Percentiles rank a stretch among this genome's conserved stretches.
Evolutionary conservation across 2,113 vertebrate species (phyloP).

Genomic region (Orientallactaga bullata): DNA sequence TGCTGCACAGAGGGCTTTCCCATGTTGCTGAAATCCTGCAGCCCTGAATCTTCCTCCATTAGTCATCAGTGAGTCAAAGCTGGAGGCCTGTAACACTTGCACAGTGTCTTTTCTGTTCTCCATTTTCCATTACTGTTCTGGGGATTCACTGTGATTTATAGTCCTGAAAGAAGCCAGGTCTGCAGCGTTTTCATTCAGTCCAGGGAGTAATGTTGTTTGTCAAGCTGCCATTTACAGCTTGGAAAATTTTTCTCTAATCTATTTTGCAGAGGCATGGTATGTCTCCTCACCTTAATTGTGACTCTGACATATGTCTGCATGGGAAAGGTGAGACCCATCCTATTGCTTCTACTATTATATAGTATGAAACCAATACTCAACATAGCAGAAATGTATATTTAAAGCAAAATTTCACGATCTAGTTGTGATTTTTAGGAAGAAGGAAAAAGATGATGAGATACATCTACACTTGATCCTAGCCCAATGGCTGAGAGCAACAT

Average conservation of each 20-base stretch:
- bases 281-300: conserved; percentile 23
- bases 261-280: conserved; percentile 49
- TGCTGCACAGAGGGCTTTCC: neutral
- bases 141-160: conserved; percentile 62
- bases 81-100: neutral
- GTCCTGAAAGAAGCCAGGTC: conserved; percentile 25
- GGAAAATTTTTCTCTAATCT: conserved; percentile 56
- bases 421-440: conserved; percentile 1
- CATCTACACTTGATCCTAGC: neutral
- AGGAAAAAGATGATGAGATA: neutral
- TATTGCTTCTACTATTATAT: neutral
- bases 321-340: neutral
- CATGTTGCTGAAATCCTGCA: neutral
- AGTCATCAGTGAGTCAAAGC: neutral
- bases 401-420: conserved; percentile 6
- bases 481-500: too few species aligned
- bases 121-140: conserved; percentile 35
- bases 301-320: neutral
- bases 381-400: neutral
- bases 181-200: conserved; percentile 46
- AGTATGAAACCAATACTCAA: neutral
- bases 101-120: conserved; percentile 31
- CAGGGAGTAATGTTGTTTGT: conserved; percentile 64
- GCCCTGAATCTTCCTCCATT: neutral
- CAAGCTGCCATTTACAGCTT: conserved; percentile 63